Percentiles rank a stretch among this genome's conserved stretches.
These are phyloP conservation scores for silkworm (Bombyx mori) DNA, from an alignment of 1,140 invertebrate species.

Conservation along the genomic window ASM3026992v2 NC_085117.1:14270001-14270500, in stretches of 20 bases:
- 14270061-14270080: slow-evolving; percentile 62
- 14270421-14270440: no score
- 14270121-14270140: slow-evolving; percentile 69
- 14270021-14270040: slow-evolving; percentile 36
- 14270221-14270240: slow-evolving; percentile 72
- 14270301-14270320: slow-evolving; percentile 46
- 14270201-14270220: slow-evolving; percentile 71
- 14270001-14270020: slow-evolving; percentile 48
- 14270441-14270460: no score
- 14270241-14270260: slow-evolving; percentile 64
- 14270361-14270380: no score
- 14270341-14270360: slow-evolving; percentile 1
- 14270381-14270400: no score
- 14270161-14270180: slow-evolving; percentile 70
- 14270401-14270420: no score
- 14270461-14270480: neutral
- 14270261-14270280: slow-evolving; percentile 65
- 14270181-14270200: slow-evolving; percentile 69
- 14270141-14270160: slow-evolving; percentile 68
- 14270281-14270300: slow-evolving; percentile 51
- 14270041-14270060: slow-evolving; percentile 55
- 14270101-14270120: slow-evolving; percentile 69
- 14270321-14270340: slow-evolving; percentile 54
- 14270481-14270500: slow-evolving; percentile 1
- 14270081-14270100: slow-evolving; percentile 67